Evolutionary conservation across 2,888 invertebrate species (phyloP), one percentile per base, ranked within the genome.

Genomic region (Cheilosia vernalis): DNA sequence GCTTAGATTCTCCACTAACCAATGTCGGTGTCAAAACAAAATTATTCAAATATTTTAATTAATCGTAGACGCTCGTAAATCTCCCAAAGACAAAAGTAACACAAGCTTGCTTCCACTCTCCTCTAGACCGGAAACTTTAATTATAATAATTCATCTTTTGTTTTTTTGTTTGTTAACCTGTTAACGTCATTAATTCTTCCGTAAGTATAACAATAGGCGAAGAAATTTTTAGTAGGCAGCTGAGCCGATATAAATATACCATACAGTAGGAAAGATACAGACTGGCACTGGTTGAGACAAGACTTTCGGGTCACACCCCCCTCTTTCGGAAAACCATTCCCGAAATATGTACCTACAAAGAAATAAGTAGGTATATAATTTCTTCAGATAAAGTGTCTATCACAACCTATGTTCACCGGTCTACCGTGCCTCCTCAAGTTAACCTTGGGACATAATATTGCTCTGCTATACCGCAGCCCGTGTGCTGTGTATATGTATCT

Each of bases 381-480:
- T 9, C 58, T 24, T 21, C 42, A 44, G 15, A 56, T 24, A 42
- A 66, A 19, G 60, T 66, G 51, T 60, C 55, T 63, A 27, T n/a
- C 2, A 37, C 19, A 37, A 33, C 9, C 2, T 7, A 58, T 58
- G 19, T 3, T 2, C 1, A 5, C 21, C 5, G 9, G 7, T 33
- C n/a, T 19, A 55, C 27, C 53, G 40, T 9, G 55, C 55, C 67
- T 67, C 17, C 55, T 56, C 13, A n/a, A n/a, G 42, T 56, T 79
- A 79, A 66, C 79, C 79, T 73, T 79, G 79, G 73, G 44, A 44
- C 72, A 58, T 56, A 64, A 44, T 66, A 73, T 66, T 51, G 30
- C 9, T 72, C 63, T 49, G 37, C 63, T 21, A 27, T 6, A 44
- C 40, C 56, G 24, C 10, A 49, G 15, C n/a, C 2, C 21, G 21